phyloP scores from a whole-genome alignment of 2,797 vertebrate genomes.

The Columba guinea region DNA sequence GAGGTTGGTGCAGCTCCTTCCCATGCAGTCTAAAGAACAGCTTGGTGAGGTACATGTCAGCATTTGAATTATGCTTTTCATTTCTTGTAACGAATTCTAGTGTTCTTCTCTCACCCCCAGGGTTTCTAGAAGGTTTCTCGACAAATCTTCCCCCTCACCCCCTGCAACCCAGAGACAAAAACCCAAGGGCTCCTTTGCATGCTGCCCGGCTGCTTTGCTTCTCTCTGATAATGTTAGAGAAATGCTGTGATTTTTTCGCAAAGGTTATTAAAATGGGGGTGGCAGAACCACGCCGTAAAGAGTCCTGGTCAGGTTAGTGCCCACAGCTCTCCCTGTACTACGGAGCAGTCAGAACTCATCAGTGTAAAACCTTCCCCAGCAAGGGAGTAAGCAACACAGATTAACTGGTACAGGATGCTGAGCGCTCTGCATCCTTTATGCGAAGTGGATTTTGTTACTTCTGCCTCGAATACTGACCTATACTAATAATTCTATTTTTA shows the following conservation, averaged over 20 bases:
- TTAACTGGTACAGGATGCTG: neutral
- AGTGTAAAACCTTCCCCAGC: neutral
- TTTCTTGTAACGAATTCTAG: neutral
- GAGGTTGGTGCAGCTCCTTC: neutral
- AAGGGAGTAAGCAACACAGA: neutral
- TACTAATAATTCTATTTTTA: neutral
- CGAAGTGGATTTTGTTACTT: neutral
- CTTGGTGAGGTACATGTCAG: slow-evolving; percentile 2
- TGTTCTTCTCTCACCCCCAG: neutral
- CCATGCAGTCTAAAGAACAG: neutral
- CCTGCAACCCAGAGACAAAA: neutral
- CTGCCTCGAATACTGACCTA: neutral
- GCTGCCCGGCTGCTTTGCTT: neutral
- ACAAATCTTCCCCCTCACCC: neutral
- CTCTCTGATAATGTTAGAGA: neutral
- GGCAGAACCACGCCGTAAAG: neutral
- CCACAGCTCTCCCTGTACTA: neutral
- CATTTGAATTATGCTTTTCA: slow-evolving; percentile 40
- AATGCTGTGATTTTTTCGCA: neutral
- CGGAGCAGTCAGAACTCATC: neutral
- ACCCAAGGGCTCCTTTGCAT: neutral
- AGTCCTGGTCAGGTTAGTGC: neutral
- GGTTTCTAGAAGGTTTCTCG: slow-evolving; percentile 14
- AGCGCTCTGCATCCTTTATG: neutral
- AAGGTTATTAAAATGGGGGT: neutral